Conservation (phyloP, 2,888 invertebrate species). For the Lamellibrachia columna region DNA sequence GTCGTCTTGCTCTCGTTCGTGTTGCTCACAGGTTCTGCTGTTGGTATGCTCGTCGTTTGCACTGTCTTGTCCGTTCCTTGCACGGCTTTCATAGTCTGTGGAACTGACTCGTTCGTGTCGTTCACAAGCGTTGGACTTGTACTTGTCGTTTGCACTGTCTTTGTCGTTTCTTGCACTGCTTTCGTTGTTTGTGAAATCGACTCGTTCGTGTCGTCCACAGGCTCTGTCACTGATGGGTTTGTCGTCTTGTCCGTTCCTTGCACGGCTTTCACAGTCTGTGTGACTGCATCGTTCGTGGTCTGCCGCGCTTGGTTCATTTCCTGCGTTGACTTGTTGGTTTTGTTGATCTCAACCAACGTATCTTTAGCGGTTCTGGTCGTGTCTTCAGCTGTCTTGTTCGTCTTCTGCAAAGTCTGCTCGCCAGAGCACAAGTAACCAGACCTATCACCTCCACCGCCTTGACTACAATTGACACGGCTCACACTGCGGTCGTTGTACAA, state of each 20-base stretch:
- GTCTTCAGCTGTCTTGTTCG: background rate
- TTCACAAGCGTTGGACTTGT: background rate
- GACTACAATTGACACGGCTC: background rate
- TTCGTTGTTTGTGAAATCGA: background rate
- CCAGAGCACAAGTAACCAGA: background rate
- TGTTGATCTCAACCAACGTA: background rate
- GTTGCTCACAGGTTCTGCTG: background rate
- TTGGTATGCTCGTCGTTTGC: background rate
- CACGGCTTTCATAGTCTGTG: background rate
- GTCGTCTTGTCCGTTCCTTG: background rate
- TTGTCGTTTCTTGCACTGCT: background rate
- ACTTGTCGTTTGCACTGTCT: background rate
- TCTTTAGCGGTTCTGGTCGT: background rate
- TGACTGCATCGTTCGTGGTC: background rate
- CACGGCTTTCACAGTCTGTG: background rate
- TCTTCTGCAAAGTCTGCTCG: background rate
- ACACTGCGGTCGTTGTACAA: background rate
- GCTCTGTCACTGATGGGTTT: background rate
- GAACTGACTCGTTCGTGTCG: background rate
- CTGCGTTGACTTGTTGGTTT: background rate
- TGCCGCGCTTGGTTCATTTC: background rate
- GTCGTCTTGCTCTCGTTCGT: background rate
- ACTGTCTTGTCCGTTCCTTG: background rate
- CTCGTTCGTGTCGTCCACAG: background rate
- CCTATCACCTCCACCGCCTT: background rate